A percentile compares a stretch with the other conserved stretches of the same genome.
These are phyloP conservation scores for Mongoloraphidia duomilia DNA, from an alignment of 2,888 invertebrate species.

Conservation along the genomic window DNA sequence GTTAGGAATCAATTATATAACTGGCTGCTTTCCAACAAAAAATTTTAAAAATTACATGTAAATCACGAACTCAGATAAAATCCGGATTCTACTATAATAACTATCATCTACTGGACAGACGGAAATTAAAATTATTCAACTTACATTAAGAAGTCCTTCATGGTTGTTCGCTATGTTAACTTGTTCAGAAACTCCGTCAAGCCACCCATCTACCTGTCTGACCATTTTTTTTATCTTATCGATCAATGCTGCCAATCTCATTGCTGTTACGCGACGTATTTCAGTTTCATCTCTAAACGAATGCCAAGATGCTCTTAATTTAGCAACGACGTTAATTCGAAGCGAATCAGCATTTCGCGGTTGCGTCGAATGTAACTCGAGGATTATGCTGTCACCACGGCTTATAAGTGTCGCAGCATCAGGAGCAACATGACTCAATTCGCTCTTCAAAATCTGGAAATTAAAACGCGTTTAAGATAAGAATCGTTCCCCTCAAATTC, in stretches of 20 bases:
- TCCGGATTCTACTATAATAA: too few species aligned
- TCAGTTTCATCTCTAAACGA: slow-evolving; percentile 48
- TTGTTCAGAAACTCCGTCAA: slow-evolving; percentile 6
- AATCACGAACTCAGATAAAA: too few species aligned
- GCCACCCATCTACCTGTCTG: slow-evolving; percentile 19
- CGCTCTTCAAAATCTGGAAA: slow-evolving; percentile 43
- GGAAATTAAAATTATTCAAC: slow-evolving; percentile 11
- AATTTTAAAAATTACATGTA: too few species aligned
- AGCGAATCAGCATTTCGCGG: slow-evolving; percentile 28
- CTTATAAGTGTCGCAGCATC: slow-evolving; percentile 66
- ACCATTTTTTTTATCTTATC: slow-evolving; percentile 33
- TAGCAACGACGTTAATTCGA: slow-evolving; percentile 29
- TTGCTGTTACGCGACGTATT: slow-evolving; percentile 34
- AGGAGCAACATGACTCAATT: slow-evolving; percentile 49
- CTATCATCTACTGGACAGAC: slow-evolving; percentile 27
- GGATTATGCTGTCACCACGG: slow-evolving; percentile 59
- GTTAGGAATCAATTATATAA: too few species aligned
- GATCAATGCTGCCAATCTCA: slow-evolving; percentile 39
- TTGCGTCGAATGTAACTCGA: slow-evolving; percentile 43
- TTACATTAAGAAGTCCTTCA: slow-evolving; percentile 6
- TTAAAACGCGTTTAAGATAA: background rate
- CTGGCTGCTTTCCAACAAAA: too few species aligned
- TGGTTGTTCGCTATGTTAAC: slow-evolving; percentile 4
- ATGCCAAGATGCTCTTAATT: slow-evolving; percentile 46
- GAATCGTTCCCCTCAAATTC: too few species aligned